A percentile compares a stretch with the other conserved stretches of the same genome.
These are phyloP conservation scores for Pelosia muscerda DNA, from an alignment of 2,888 invertebrate species.

Conservation along the genomic window DNA sequence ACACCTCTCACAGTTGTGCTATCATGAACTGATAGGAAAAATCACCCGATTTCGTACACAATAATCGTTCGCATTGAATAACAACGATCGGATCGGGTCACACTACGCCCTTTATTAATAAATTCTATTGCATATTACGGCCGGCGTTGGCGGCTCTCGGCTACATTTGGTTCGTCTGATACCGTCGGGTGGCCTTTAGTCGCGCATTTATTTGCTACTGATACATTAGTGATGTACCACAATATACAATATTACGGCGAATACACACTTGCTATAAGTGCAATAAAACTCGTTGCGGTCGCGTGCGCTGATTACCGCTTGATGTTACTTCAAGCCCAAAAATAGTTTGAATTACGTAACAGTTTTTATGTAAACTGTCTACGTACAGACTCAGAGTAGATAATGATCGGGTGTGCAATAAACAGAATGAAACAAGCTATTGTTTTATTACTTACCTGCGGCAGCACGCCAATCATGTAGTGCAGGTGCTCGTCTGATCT, in stretches of 20 bases:
- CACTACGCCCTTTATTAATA: constrained; percentile 52
- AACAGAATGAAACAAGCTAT: too few species aligned
- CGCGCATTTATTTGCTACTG: constrained; percentile 34
- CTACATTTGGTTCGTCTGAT: constrained; percentile 28
- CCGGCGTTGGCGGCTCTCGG: constrained; percentile 21
- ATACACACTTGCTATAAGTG: background rate
- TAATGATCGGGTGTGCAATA: too few species aligned
- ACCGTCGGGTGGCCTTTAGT: constrained; percentile 28
- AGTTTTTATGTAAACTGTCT: too few species aligned
- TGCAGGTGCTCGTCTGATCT: too few species aligned
- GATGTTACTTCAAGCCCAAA: background rate
- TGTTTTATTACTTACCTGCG: too few species aligned
- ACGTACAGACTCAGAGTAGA: too few species aligned
- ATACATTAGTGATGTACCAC: constrained; percentile 11
- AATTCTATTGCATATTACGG: constrained; percentile 50
- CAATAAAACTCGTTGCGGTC: background rate
- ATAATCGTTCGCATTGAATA: constrained; percentile 62
- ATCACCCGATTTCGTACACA: constrained; percentile 52
- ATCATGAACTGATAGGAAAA: constrained; percentile 48
- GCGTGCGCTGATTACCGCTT: background rate
- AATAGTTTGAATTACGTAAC: too few species aligned
- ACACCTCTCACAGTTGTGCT: background rate
- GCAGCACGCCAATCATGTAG: too few species aligned
- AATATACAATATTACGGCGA: constrained; percentile 8
- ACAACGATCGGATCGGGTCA: constrained; percentile 44